Percentiles rank a stretch among this genome's conserved stretches.
phyloP scores from a whole-genome alignment of 2,113 vertebrate genomes.

The Chaetorhynchus papuensis region DNA sequence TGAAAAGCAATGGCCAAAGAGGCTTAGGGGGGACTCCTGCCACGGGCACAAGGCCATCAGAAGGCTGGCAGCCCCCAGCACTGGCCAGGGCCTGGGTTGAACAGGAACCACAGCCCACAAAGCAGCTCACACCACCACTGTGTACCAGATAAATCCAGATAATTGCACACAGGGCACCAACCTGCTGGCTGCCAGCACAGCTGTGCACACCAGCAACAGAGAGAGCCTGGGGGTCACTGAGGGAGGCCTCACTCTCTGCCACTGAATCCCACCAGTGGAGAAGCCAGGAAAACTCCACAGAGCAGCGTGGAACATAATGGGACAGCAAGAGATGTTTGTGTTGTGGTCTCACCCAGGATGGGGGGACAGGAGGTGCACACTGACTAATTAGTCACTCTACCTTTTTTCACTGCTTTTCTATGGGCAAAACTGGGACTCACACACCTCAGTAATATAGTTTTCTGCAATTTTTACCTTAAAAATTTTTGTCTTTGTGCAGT shows the following conservation, averaged over 20 bases:
- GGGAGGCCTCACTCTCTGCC: not conserved
- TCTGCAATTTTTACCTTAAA: not conserved
- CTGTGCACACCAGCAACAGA: not conserved
- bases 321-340: not conserved
- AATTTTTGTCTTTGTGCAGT: not conserved
- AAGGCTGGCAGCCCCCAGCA: not conserved
- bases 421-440: not conserved
- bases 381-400: not conserved
- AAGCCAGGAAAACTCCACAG: not conserved
- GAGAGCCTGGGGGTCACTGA: not conserved
- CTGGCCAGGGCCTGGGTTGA: not conserved
- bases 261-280: not conserved
- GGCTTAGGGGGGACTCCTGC: not conserved
- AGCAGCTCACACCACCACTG: not conserved
- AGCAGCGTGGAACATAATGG: not conserved
- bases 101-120: not conserved
- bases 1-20: not conserved
- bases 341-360: fast-evolving
- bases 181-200: not conserved
- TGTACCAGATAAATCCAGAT: not conserved
- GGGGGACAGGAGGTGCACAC: not conserved
- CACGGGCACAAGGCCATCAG: not conserved
- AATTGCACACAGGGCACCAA: not conserved
- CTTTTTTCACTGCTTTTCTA: not conserved
- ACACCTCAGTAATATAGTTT: not conserved